These are phyloP conservation scores for Asteroscopus sphinx DNA, from an alignment of 2,888 invertebrate genomes.

Conservation along the genomic window DNA sequence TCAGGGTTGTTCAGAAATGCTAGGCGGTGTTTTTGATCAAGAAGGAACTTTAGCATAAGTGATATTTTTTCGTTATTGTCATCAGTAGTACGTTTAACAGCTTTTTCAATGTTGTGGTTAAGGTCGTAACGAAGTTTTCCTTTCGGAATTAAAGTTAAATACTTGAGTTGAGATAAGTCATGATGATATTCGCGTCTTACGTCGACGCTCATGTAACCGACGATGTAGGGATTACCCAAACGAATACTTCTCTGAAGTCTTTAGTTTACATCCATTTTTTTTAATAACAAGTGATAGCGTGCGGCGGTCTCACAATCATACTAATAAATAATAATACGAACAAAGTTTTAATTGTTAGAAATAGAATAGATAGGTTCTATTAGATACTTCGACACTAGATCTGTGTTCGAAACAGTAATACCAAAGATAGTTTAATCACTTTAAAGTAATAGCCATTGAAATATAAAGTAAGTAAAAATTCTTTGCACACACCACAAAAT, in stretches of 20 bases:
- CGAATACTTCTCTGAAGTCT: conserved; percentile 4
- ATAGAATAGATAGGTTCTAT: too few relatives aligned
- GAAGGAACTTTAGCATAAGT: conserved; percentile 60
- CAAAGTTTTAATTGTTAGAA: too few relatives aligned
- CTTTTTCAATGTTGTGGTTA: conserved; percentile 62
- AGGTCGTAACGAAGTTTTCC: conserved; percentile 51
- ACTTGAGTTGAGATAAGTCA: conserved; percentile 65
- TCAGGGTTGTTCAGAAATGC: conserved; percentile 29
- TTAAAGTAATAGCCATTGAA: too few relatives aligned
- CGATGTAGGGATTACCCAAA: conserved; percentile 44
- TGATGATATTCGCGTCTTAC: conserved; percentile 55
- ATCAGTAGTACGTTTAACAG: conserved; percentile 64
- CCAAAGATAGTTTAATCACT: too few relatives aligned
- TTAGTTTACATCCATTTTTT: conserved; percentile 23
- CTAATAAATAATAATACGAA: too few relatives aligned
- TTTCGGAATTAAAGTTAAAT: conserved; percentile 52
- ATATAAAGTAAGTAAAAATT: too few relatives aligned
- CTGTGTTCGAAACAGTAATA: too few relatives aligned
- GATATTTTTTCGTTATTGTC: conserved; percentile 63
- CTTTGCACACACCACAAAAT: too few relatives aligned
- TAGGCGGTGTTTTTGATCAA: conserved; percentile 47
- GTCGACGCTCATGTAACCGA: conserved; percentile 68
- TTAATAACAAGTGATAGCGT: background rate
- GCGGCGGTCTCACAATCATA: too few relatives aligned
- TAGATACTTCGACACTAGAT: too few relatives aligned